Evolutionary conservation across 2,113 vertebrate species (phyloP).

Genomic region (Origma solitaria): DNA sequence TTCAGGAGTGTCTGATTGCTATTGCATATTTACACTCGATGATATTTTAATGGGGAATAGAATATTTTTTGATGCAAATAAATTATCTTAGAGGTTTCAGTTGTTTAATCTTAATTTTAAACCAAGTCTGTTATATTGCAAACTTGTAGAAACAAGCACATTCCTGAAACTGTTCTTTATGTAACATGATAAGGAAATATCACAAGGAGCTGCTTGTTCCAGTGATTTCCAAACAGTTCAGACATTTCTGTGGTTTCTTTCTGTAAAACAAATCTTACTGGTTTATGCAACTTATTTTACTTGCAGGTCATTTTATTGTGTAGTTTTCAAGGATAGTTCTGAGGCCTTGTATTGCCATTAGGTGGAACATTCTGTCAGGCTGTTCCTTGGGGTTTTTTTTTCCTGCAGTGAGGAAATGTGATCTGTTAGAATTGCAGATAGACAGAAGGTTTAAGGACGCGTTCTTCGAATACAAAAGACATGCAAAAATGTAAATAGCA

Average conservation of each 20-base stretch:
- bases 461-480: neutral
- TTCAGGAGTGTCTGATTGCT: neutral
- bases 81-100: neutral
- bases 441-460: neutral
- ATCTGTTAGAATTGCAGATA: neutral
- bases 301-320: conserved; percentile 1
- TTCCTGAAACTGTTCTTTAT: conserved; percentile 3
- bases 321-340: neutral
- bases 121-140: neutral
- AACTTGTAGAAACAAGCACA: neutral
- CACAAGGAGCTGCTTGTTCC: neutral
- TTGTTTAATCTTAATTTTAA: neutral
- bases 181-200: conserved; percentile 9
- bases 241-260: conserved; percentile 62
- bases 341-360: neutral
- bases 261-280: conserved; percentile 35
- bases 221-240: conserved; percentile 40
- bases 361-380: neutral
- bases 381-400: neutral
- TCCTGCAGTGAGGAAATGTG: neutral
- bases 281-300: conserved; percentile 27
- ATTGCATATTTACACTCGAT: neutral
- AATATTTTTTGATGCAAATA: neutral
- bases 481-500: neutral
- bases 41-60: neutral